Conservation (phyloP, 2,888 invertebrate genomes). For the Philaethria dido region DNA sequence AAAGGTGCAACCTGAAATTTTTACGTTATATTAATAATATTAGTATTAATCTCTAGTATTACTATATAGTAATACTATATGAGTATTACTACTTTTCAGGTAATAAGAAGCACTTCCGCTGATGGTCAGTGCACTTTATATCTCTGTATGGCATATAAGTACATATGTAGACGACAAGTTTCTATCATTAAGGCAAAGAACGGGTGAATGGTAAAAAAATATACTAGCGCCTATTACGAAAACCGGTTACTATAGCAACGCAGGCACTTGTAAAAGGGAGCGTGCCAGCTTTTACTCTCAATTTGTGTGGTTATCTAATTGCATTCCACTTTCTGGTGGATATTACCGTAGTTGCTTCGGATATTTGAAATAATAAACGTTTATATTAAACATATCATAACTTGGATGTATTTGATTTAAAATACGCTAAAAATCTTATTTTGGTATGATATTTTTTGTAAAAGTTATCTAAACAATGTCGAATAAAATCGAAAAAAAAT, state of each 20-base stretch:
- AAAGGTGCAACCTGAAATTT: slow-evolving; percentile 69
- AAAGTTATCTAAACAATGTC: neutral
- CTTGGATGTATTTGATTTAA: neutral
- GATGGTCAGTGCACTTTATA: slow-evolving; percentile 53
- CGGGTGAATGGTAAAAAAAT: slow-evolving; percentile 80
- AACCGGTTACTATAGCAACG: slow-evolving; percentile 66
- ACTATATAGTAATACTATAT: slow-evolving; percentile 69
- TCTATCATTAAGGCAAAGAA: slow-evolving; percentile 51
- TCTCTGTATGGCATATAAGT: slow-evolving; percentile 56
- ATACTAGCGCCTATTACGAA: slow-evolving; percentile 68
- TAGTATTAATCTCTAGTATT: too few relatives aligned
- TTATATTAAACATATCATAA: too few relatives aligned
- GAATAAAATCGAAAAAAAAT: neutral
- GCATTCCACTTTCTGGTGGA: slow-evolving; percentile 48
- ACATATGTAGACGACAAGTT: slow-evolving; percentile 53
- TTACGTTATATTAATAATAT: too few relatives aligned
- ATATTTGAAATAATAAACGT: slow-evolving; percentile 32
- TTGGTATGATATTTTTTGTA: too few relatives aligned
- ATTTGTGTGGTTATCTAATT: slow-evolving; percentile 68
- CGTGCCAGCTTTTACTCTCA: slow-evolving; percentile 76
- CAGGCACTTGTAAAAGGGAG: slow-evolving; percentile 64
- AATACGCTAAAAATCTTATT: too few relatives aligned
- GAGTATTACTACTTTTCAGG: slow-evolving; percentile 50
- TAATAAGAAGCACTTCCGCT: slow-evolving; percentile 55
- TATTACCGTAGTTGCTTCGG: slow-evolving; percentile 55